Evolutionary conservation across 1,140 invertebrate genomes (phyloP).

Genomic region (Dermatophagoides farinae): DNA sequence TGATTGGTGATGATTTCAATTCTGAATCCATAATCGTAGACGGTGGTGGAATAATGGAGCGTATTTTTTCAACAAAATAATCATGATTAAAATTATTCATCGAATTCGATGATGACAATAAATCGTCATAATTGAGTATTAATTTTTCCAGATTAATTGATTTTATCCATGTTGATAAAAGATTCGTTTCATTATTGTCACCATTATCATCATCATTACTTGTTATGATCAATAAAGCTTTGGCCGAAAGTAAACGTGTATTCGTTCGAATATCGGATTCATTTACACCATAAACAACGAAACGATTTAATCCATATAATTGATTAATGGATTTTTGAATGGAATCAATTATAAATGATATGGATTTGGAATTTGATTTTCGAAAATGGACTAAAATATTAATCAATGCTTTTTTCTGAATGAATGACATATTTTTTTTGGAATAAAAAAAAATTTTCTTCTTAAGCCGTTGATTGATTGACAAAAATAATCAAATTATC

Average conservation of each 20-base stretch:
- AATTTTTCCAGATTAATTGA: not conserved
- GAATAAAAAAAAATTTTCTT: too few relatives aligned
- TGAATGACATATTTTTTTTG: not conserved
- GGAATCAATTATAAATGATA: not conserved
- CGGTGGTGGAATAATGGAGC: too few relatives aligned
- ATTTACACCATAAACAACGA: not conserved
- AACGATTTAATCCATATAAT: not conserved
- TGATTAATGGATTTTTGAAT: not conserved
- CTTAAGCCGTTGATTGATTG: too few relatives aligned
- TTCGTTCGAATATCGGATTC: not conserved
- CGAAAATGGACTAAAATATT: constrained; percentile 5
- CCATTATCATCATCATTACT: not conserved
- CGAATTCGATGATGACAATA: too few relatives aligned
- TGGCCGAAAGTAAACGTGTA: not conserved
- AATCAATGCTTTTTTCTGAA: not conserved
- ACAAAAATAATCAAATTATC: too few relatives aligned
- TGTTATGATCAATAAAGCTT: not conserved
- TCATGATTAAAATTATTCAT: too few relatives aligned
- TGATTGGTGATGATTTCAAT: not conserved
- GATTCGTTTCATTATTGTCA: too few relatives aligned
- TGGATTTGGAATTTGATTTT: not conserved
- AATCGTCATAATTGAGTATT: too few relatives aligned
- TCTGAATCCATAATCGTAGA: too few relatives aligned
- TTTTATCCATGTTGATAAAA: not conserved
- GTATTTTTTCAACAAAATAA: too few relatives aligned